phyloP scores from a whole-genome alignment of 37 sponge, comb jelly and placozoan species.

The Agelas oroides region DNA sequence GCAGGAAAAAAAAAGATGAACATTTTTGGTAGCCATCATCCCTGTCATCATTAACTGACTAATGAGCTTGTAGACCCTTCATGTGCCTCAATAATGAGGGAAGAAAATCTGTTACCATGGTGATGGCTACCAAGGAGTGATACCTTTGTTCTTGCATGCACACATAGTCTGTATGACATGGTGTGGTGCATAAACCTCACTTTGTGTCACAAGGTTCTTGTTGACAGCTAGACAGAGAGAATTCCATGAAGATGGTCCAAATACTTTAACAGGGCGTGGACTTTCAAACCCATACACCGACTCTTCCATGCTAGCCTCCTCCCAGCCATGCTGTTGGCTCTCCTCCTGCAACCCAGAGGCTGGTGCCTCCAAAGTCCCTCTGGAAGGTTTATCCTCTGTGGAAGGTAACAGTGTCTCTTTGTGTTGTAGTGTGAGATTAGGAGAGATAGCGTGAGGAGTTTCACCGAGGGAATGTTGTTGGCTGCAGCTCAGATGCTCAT shows the following conservation, averaged over 20 bases:
- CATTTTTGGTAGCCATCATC: too few relatives aligned
- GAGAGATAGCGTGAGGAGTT: too few relatives aligned
- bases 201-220: neutral
- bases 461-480: too few relatives aligned
- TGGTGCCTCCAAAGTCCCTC: neutral
- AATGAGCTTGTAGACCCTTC: too few relatives aligned
- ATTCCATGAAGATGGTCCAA: constrained; percentile 63
- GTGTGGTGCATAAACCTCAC: neutral
- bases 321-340: neutral
- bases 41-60: neutral
- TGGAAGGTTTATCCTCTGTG: neutral
- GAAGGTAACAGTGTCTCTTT: too few relatives aligned
- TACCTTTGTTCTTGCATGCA: too few relatives aligned
- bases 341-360: neutral
- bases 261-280: constrained; percentile 27
- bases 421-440: too few relatives aligned
- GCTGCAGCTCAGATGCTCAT: too few relatives aligned
- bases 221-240: constrained; percentile 39
- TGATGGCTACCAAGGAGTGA: too few relatives aligned
- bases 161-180: too few relatives aligned
- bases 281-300: constrained; percentile 15
- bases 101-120: too few relatives aligned
- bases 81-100: neutral
- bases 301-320: neutral
- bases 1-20: too few relatives aligned